These are phyloP conservation scores for Balanococcus diminutus DNA, from an alignment of 2,888 invertebrate species.

Conservation along the genomic window DNA sequence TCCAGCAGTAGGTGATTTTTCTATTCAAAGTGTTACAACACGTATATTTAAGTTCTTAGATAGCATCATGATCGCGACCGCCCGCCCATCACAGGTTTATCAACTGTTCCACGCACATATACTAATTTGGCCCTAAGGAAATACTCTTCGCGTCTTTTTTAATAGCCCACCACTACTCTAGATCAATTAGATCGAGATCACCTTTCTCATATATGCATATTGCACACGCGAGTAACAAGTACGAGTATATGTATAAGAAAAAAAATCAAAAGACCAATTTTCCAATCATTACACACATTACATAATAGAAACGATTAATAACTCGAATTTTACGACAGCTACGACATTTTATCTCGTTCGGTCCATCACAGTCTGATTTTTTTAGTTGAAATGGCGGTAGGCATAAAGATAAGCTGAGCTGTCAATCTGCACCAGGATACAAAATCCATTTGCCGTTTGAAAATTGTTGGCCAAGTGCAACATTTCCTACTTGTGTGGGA, in stretches of 20 bases:
- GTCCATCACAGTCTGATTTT: neutral
- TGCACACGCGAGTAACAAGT: neutral
- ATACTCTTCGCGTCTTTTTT: neutral
- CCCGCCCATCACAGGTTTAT: neutral
- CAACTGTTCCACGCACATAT: neutral
- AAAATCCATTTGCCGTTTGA: neutral
- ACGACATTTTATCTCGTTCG: neutral
- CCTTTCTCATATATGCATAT: neutral
- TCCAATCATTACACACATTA: neutral
- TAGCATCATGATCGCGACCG: too few species aligned
- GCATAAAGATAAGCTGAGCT: neutral
- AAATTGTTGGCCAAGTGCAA: neutral
- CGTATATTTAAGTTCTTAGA: too few species aligned
- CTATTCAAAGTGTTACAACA: too few species aligned
- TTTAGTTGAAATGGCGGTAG: neutral
- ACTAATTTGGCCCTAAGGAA: neutral
- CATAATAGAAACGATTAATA: constrained; percentile 16
- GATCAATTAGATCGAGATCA: neutral
- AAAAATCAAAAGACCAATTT: neutral
- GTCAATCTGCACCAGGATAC: neutral
- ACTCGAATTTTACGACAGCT: constrained; percentile 5
- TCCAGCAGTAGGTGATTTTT: too few species aligned
- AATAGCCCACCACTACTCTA: neutral
- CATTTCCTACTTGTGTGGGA: neutral
- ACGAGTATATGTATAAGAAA: neutral